phyloP scores from a whole-genome alignment of 2,113 vertebrate genomes.

The Sterrhoptilus dennistouni region DNA sequence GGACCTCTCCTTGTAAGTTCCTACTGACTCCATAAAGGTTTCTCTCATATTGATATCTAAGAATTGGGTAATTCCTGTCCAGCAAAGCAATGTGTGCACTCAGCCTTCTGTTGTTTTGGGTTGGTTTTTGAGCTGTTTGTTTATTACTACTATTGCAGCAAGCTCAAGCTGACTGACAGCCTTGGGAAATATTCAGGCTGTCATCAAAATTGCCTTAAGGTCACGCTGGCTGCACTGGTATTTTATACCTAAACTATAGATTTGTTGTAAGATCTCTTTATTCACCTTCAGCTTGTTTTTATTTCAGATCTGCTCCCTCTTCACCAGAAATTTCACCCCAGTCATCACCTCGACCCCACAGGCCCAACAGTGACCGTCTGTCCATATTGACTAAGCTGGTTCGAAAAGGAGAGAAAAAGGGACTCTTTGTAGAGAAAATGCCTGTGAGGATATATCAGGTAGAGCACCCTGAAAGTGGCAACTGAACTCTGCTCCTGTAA shows the following conservation, averaged over 20 bases:
- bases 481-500: neutral
- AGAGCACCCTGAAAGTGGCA: neutral
- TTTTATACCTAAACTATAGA: neutral
- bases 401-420: conserved; percentile 96
- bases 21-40: neutral
- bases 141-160: neutral
- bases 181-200: neutral
- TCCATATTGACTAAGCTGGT: conserved; percentile 96
- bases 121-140: neutral
- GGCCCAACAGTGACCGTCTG: conserved; percentile 94
- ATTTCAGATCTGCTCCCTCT: conserved; percentile 90
- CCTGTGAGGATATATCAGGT: conserved; percentile 97
- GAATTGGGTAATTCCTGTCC: neutral
- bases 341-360: conserved; percentile 93
- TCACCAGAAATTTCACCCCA: conserved; percentile 97
- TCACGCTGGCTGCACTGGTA: neutral
- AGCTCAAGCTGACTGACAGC: neutral
- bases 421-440: conserved; percentile 98
- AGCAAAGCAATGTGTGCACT: neutral
- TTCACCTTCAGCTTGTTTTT: neutral
- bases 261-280: neutral
- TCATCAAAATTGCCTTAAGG: neutral
- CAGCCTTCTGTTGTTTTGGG: neutral
- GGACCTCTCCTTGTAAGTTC: conserved; percentile 91
- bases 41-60: neutral